These are phyloP conservation scores for Callionymus lyra DNA, from an alignment of 2,113 vertebrate genomes.

Conservation along the genomic window DNA sequence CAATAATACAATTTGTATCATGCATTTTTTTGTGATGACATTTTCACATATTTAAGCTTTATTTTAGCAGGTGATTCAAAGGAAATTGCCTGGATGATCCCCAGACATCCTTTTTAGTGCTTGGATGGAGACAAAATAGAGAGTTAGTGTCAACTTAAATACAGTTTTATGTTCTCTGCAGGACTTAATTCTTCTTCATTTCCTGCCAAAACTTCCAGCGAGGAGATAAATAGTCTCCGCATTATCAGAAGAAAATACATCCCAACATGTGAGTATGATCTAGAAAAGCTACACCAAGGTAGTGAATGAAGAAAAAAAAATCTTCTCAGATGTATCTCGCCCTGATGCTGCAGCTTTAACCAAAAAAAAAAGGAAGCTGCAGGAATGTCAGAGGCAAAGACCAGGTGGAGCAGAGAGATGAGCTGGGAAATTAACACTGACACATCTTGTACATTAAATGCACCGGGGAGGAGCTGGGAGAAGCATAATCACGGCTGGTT, in stretches of 20 bases:
- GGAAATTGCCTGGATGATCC: conserved; percentile 4
- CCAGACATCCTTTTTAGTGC: conserved; percentile 9
- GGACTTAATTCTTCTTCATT: conserved; percentile 14
- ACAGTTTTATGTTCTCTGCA: conserved; percentile 25
- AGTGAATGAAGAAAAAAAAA: no score
- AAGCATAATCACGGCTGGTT: conserved; percentile 37
- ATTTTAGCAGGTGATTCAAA: no score
- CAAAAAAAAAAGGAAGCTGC: no score
- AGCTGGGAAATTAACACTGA: conserved; percentile 73
- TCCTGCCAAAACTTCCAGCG: conserved; percentile 19
- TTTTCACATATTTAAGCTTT: no score
- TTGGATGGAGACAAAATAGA: conserved; percentile 9
- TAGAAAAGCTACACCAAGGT: no score
- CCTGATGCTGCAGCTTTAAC: not conserved
- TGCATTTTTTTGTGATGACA: no score
- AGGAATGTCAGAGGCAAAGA: conserved; percentile 28
- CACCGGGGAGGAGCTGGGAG: conserved; percentile 63
- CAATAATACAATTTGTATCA: no score
- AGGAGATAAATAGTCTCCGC: conserved; percentile 14
- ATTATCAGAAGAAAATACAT: not conserved
- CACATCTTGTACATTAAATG: conserved; percentile 74
- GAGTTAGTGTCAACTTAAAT: conserved; percentile 25
- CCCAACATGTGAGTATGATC: no score
- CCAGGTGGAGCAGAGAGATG: conserved; percentile 68
- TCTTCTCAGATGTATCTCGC: conserved; percentile 1